Evolutionary conservation across 2,888 invertebrate species (phyloP).

Genomic region (Trichogramma dendrolimi): DNA sequence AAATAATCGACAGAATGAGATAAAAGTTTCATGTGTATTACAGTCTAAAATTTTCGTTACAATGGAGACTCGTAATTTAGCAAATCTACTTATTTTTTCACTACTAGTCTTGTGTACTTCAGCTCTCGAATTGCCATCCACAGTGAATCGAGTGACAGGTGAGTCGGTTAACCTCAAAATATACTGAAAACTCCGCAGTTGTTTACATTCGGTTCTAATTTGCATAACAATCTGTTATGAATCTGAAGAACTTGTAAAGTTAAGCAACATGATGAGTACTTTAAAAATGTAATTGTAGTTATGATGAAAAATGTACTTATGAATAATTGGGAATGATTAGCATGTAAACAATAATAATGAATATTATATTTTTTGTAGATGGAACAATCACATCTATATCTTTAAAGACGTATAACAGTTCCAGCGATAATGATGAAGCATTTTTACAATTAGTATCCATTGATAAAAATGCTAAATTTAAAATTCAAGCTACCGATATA

Average conservation of each 20-base stretch:
- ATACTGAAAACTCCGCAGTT: neutral
- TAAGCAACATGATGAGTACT: neutral
- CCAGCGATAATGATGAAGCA: conserved; percentile 34
- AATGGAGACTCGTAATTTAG: no score
- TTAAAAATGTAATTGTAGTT: no score
- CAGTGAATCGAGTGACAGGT: conserved; percentile 27
- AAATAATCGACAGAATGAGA: no score
- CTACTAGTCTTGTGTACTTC: neutral
- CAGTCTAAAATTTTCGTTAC: no score
- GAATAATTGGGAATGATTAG: no score
- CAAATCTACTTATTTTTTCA: no score
- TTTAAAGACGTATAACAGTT: conserved; percentile 39
- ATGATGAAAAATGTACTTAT: no score
- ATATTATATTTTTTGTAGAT: conserved; percentile 26
- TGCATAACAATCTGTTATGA: no score
- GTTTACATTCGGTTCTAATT: no score
- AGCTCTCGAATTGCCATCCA: conserved; percentile 3
- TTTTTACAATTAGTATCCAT: conserved; percentile 38
- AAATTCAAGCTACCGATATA: conserved; percentile 53
- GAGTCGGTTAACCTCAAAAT: conserved; percentile 38
- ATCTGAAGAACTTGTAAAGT: neutral
- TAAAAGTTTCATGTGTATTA: no score
- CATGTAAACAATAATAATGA: neutral
- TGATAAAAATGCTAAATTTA: conserved; percentile 36
- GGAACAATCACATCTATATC: conserved; percentile 29